phyloP scores from a whole-genome alignment of 2,113 vertebrate genomes.

The Calonectris borealis region DNA sequence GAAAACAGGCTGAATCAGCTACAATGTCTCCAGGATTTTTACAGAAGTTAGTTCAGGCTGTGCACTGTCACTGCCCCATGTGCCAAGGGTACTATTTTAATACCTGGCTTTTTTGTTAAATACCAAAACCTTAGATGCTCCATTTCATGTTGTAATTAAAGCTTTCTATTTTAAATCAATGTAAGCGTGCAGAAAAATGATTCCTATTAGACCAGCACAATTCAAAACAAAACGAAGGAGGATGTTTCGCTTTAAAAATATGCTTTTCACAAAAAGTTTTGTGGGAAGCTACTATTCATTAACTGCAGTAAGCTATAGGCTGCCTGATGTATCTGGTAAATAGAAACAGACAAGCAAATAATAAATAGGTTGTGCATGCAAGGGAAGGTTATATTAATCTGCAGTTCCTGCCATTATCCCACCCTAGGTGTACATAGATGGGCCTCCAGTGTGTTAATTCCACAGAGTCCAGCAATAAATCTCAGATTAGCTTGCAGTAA shows the following conservation, averaged over 20 bases:
- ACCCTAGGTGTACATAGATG: not conserved
- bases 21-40: not conserved
- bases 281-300: not conserved
- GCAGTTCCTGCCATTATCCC: not conserved
- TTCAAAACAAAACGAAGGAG: not conserved
- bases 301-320: not conserved
- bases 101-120: not conserved
- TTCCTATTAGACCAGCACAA: not conserved
- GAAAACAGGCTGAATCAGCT: not conserved
- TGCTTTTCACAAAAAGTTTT: not conserved
- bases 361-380: not conserved
- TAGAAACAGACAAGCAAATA: not conserved
- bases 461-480: not conserved
- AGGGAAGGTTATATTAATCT: not conserved
- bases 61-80: not conserved
- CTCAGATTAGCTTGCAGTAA: conserved; percentile 12
- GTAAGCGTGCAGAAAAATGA: not conserved
- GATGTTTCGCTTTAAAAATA: not conserved
- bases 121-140: not conserved
- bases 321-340: not conserved
- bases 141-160: not conserved
- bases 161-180: not conserved
- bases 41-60: not conserved
- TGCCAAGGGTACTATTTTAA: not conserved
- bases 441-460: not conserved